Conservation (phyloP, 2,888 invertebrate genomes). For the Tipula confusa region DNA sequence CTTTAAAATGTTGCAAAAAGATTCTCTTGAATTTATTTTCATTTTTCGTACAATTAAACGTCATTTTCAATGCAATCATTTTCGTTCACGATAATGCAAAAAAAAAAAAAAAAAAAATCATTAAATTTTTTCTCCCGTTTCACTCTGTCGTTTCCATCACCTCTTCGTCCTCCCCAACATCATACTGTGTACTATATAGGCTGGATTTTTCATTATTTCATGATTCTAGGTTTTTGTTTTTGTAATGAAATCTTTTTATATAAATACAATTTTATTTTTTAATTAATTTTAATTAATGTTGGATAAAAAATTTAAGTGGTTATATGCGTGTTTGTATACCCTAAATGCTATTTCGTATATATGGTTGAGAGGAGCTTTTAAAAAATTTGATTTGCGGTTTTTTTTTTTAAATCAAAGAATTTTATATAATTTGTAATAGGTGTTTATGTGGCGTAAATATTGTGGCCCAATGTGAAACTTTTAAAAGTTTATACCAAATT, state of each 20-base stretch:
- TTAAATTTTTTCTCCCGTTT: neutral
- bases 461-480: too few relatives aligned
- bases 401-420: too few relatives aligned
- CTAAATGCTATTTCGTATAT: neutral
- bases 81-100: neutral
- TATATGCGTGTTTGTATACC: neutral
- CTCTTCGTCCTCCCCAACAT: too few relatives aligned
- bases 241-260: conserved; percentile 8
- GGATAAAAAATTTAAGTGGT: conserved; percentile 16
- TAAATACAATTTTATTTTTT: neutral
- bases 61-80: conserved; percentile 13
- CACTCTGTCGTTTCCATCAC: neutral
- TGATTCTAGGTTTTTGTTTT: too few relatives aligned
- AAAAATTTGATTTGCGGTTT: too few relatives aligned
- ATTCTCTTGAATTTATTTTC: neutral
- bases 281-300: conserved; percentile 20
- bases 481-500: too few relatives aligned
- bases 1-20: neutral
- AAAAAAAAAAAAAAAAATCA: too few relatives aligned
- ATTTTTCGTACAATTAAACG: neutral
- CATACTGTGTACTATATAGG: neutral
- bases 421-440: too few relatives aligned
- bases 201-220: conserved; percentile 3
- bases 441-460: too few relatives aligned
- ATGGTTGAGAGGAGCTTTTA: neutral